Percentiles rank a stretch among this genome's conserved stretches.
Conservation (phyloP, 2,113 vertebrate genomes). For the Clarias magur region DNA sequence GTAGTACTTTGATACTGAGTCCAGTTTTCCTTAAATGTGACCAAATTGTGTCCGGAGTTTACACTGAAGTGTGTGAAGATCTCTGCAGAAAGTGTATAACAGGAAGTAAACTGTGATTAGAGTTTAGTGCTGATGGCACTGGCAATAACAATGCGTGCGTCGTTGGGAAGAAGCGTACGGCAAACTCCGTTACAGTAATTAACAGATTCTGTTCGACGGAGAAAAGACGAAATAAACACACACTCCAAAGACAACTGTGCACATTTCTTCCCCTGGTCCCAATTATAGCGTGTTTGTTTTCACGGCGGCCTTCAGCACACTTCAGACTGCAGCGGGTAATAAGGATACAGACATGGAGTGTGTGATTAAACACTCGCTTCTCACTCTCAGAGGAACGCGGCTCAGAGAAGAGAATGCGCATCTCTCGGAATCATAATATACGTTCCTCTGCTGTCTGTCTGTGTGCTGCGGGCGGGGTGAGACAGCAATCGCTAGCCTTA, state of each 20-base stretch:
- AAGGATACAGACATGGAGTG: constrained; percentile 33
- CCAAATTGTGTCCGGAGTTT: background rate
- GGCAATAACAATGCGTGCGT: background rate
- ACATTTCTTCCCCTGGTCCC: constrained; percentile 45
- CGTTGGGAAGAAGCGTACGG: background rate
- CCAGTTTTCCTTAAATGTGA: background rate
- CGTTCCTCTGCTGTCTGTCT: background rate
- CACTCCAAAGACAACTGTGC: constrained; percentile 20
- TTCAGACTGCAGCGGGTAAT: constrained; percentile 37
- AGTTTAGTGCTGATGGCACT: background rate
- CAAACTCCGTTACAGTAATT: constrained; percentile 28
- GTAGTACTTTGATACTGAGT: background rate
- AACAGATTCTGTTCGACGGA: constrained; percentile 24
- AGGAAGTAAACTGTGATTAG: background rate
- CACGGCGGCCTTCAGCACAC: constrained; percentile 33
- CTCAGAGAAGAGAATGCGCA: background rate
- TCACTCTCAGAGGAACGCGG: constrained; percentile 27
- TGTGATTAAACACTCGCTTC: constrained; percentile 42
- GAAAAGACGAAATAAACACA: constrained; percentile 12
- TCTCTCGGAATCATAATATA: constrained; percentile 20
- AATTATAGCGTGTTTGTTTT: constrained; percentile 46
- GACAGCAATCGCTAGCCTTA: background rate
- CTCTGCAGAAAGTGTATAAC: background rate
- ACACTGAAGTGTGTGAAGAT: background rate
- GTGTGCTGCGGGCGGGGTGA: background rate